Percentiles rank a stretch among this genome's conserved stretches.
These are phyloP conservation scores for Neogobius melanostomus DNA, from an alignment of 2,113 vertebrate genomes.

Conservation along the genomic window DNA sequence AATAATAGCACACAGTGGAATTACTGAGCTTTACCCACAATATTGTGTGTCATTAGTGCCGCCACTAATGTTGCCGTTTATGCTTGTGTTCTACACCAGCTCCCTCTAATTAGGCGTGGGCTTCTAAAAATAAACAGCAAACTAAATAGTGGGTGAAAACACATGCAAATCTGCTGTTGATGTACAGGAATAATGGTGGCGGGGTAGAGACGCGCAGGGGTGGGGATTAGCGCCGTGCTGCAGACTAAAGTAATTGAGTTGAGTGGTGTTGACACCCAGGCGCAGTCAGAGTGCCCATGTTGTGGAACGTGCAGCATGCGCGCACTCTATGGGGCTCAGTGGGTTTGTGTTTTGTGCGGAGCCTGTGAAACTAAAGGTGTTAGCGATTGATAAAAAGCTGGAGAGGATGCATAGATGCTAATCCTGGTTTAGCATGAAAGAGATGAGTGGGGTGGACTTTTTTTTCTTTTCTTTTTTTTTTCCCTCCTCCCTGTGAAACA, in stretches of 20 bases:
- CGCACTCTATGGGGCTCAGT: constrained; percentile 47
- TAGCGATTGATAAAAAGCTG: constrained; percentile 56
- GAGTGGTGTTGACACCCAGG: constrained; percentile 66
- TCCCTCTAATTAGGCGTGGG: constrained; percentile 77
- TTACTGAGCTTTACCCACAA: constrained; percentile 75
- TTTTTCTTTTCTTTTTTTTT: background rate
- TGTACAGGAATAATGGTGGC: constrained; percentile 74
- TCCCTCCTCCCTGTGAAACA: constrained; percentile 47
- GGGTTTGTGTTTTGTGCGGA: constrained; percentile 47
- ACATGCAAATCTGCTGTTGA: constrained; percentile 78
- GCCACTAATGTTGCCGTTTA: constrained; percentile 76
- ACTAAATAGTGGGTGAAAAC: constrained; percentile 75
- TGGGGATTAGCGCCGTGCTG: constrained; percentile 71
- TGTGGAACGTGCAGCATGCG: constrained; percentile 59
- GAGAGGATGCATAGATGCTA: constrained; percentile 50
- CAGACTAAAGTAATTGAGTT: constrained; percentile 75
- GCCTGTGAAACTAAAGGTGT: constrained; percentile 58
- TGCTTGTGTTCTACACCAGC: constrained; percentile 77
- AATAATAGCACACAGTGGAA: constrained; percentile 75
- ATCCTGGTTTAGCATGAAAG: constrained; percentile 43
- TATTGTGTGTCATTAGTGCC: constrained; percentile 76
- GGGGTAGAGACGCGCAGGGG: constrained; percentile 37
- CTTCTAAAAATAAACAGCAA: constrained; percentile 79
- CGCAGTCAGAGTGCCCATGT: constrained; percentile 63
- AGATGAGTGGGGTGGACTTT: constrained; percentile 41